Evolutionary conservation across 1,140 invertebrate species (phyloP).

Genomic region (Zaprionus ornatus): DNA sequence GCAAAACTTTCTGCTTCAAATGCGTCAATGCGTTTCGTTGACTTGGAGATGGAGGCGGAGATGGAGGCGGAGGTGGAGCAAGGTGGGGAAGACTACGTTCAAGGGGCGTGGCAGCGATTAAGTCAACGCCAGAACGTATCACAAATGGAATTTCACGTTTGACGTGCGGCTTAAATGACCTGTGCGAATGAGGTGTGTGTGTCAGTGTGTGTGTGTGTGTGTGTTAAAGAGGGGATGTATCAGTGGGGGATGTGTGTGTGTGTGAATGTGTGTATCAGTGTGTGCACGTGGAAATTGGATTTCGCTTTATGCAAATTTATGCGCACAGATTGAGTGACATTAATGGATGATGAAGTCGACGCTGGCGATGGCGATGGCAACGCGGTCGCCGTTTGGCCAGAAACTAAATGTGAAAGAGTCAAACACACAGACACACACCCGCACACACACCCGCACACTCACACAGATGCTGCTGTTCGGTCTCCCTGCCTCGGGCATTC

Average conservation of each 20-base stretch:
- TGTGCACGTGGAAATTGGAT: conserved; percentile 67
- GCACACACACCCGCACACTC: not conserved
- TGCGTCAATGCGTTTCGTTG: conserved; percentile 20
- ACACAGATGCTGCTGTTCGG: not conserved
- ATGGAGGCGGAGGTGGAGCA: not conserved
- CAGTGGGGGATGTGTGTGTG: conserved; percentile 1
- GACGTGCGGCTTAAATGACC: conserved; percentile 1
- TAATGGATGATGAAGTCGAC: conserved; percentile 77
- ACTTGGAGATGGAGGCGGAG: not conserved
- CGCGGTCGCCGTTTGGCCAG: not conserved
- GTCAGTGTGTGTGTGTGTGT: conserved; percentile 5
- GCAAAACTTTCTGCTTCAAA: conserved; percentile 40
- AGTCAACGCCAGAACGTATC: conserved; percentile 36
- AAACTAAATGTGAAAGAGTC: not conserved
- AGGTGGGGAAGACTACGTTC: not conserved
- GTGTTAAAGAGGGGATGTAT: not conserved
- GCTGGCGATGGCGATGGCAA: not conserved
- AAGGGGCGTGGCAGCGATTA: conserved; percentile 45
- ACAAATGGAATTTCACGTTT: conserved; percentile 54
- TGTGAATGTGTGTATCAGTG: conserved; percentile 3
- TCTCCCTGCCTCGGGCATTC: not conserved
- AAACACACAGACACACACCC: not conserved
- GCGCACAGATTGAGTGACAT: conserved; percentile 80
- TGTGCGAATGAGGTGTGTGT: not conserved
- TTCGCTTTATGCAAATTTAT: conserved; percentile 80